Conservation (phyloP, 2,113 vertebrate species). For the Bombycilla garrulus region DNA sequence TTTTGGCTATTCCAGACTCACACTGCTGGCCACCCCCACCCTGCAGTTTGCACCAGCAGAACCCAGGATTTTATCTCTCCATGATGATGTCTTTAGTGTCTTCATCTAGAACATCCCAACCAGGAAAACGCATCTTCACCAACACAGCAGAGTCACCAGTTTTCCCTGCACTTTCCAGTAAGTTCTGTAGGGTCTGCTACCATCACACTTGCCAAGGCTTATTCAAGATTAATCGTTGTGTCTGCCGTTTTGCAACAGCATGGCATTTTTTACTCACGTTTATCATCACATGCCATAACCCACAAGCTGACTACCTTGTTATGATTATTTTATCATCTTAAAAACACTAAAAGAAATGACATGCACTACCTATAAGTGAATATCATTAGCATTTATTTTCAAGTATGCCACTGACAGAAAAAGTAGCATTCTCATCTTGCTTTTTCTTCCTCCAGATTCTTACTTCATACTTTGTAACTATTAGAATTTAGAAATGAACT, state of each 20-base stretch:
- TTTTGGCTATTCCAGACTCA: background rate
- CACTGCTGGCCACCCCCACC: too few relatives aligned
- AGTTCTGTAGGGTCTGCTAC: background rate
- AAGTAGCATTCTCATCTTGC: background rate
- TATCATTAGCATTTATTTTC: conserved; percentile 21
- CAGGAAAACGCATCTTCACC: background rate
- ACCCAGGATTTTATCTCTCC: too few relatives aligned
- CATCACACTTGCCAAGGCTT: background rate
- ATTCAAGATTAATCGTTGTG: background rate
- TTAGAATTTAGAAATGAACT: background rate
- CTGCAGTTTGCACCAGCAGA: background rate
- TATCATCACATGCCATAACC: background rate
- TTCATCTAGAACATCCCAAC: background rate
- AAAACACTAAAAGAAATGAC: background rate
- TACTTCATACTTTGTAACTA: background rate
- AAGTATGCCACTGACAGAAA: background rate
- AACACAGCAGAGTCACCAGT: background rate
- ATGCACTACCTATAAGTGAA: background rate
- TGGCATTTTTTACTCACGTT: background rate
- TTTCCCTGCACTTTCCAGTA: background rate
- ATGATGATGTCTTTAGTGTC: rapidly evolving
- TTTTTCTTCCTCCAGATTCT: background rate
- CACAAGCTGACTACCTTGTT: background rate
- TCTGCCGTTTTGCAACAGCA: background rate
- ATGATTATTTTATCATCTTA: conserved; percentile 29